A percentile compares a stretch with the other conserved stretches of the same genome.
Evolutionary conservation across 2,113 vertebrate species (phyloP).

Genomic region (Prolemur simus): DNA sequence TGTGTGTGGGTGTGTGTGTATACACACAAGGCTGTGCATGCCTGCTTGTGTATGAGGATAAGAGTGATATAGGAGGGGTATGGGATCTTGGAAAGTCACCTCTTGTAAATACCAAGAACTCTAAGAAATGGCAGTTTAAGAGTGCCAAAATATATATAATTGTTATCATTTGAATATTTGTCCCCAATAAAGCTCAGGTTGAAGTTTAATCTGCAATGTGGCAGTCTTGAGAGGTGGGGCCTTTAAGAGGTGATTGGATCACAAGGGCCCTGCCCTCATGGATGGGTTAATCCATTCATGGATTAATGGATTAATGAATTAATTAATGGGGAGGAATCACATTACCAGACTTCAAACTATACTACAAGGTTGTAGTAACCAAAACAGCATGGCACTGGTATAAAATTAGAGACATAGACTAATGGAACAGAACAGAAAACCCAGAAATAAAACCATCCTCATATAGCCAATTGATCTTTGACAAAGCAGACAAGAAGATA

Average conservation of each 20-base stretch:
- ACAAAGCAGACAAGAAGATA: too few species aligned
- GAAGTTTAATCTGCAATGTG: neutral
- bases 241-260: neutral
- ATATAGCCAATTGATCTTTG: too few species aligned
- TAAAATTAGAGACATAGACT: too few species aligned
- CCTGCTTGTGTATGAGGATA: neutral
- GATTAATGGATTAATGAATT: neutral
- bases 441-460: too few species aligned
- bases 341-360: too few species aligned
- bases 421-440: too few species aligned
- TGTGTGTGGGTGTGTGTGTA: neutral
- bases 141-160: too few species aligned
- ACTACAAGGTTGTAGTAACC: too few species aligned
- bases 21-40: fast-evolving
- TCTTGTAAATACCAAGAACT: neutral
- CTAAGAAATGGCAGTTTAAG: neutral
- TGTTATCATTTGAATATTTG: neutral
- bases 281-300: neutral
- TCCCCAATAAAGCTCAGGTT: neutral
- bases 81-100: neutral
- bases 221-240: neutral
- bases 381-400: too few species aligned
- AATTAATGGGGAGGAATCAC: neutral
- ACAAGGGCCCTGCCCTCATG: neutral
- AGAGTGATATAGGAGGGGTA: neutral